These are phyloP conservation scores for Atta texana DNA, from an alignment of 1,140 invertebrate species.

Conservation along the genomic window DNA sequence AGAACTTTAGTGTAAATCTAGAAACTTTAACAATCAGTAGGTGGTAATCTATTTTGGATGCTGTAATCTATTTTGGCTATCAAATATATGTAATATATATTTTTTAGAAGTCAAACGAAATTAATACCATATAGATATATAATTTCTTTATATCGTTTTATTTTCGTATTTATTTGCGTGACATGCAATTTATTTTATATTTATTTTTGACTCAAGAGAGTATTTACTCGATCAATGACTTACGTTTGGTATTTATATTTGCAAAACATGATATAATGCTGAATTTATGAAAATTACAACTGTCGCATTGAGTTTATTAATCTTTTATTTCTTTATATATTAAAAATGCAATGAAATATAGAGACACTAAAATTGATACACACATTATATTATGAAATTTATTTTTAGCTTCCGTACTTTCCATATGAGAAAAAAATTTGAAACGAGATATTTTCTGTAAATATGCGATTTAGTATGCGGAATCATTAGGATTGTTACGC, in stretches of 20 bases:
- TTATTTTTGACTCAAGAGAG: conserved; percentile 20
- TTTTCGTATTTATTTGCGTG: conserved; percentile 14
- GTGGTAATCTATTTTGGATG: not conserved
- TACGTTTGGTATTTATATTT: conserved; percentile 43
- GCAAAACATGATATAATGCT: not conserved
- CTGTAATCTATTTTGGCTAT: not conserved
- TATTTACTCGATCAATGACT: conserved; percentile 45
- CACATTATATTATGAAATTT: not conserved
- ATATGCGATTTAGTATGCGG: not conserved
- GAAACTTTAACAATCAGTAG: conserved; percentile 12
- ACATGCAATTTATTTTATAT: conserved; percentile 53
- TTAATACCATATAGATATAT: not conserved
- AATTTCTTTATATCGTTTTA: conserved; percentile 2
- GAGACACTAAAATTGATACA: not conserved
- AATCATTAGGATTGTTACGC: conserved; percentile 3
- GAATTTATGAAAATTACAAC: conserved; percentile 32
- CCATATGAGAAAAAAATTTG: not conserved
- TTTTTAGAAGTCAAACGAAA: not conserved
- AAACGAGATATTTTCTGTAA: not conserved
- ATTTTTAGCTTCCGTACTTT: not conserved
- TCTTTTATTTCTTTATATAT: not conserved
- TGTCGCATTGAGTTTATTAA: conserved; percentile 34
- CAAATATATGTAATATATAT: not conserved
- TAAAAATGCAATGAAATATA: not conserved
- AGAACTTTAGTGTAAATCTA: conserved; percentile 23